Evolutionary conservation across 2,113 vertebrate genomes (phyloP), one percentile per base, ranked within the genome.

Genomic region (Cyprinus carpio): DNA sequence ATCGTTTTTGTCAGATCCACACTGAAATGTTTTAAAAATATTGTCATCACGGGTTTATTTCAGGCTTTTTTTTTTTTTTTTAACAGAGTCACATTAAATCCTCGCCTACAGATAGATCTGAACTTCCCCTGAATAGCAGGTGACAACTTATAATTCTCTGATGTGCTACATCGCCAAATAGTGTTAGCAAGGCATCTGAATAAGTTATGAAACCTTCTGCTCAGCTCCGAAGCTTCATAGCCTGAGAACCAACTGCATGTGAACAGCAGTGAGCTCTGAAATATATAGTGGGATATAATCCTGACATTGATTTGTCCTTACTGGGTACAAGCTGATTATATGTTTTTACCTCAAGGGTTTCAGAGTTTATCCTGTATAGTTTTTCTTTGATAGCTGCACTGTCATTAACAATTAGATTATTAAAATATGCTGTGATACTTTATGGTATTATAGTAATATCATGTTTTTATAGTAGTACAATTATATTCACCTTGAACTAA

Each of bases 181-280:
- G n/a, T 69, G 62, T 69, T 69, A 81, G 64, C 46, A 67, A 81
- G 37, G 34, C 56, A 40, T 82, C 65, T 78, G n/a, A 89, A 85
- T 89, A 67, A 89, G 40, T 81, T 27, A 87, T 88, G 31, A 89
- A 15, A 40, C 64, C 56, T 81, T 87, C 82, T 87, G 85, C 64
- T 83, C 37, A 49, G 60, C 27, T 23, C 16, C 29, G 16, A 29
- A 56, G 6, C 25, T 2, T 56, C 27, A 77, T 54, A 56, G 75
- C 75, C 27, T 75, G n/a, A 49, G 43, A 80, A 58, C 49, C 51
- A 80, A 58, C 29, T 76, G 20, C 8, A 10, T 31, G 12, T 51
- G 29, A 58, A 83, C 46, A 60, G 54, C 25, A 56, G 25, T 29
- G 75, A 56, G 75, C 49, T 13, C 51, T 12, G 49, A 77, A 15